Conservation (phyloP, 2,888 invertebrate species). For the Liodrosophila aerea region DNA sequence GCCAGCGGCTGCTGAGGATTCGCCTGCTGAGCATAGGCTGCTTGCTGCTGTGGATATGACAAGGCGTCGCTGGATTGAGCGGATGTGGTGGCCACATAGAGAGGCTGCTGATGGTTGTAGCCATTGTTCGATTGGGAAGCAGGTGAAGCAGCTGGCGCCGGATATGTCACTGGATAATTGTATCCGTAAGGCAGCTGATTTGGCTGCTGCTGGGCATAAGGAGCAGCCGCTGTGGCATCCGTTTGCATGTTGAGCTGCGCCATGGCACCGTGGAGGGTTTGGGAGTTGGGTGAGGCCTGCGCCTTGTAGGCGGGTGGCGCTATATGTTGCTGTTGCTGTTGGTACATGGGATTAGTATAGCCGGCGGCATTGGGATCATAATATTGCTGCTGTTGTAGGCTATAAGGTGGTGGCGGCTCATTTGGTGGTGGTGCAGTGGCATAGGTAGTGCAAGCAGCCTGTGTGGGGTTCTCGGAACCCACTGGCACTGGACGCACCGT, state of each 20-base stretch:
- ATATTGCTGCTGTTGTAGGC: slow-evolving; percentile 76
- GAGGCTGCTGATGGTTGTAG: slow-evolving; percentile 54
- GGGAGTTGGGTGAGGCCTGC: slow-evolving; percentile 76
- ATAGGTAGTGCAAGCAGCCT: slow-evolving; percentile 75
- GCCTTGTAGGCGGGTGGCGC: slow-evolving; percentile 80
- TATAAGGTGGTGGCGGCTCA: slow-evolving; percentile 81
- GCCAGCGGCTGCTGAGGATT: slow-evolving; percentile 16
- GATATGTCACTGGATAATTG: slow-evolving; percentile 31
- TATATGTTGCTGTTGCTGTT: slow-evolving; percentile 77
- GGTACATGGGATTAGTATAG: slow-evolving; percentile 81
- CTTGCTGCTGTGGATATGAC: slow-evolving; percentile 18
- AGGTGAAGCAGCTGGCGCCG: slow-evolving; percentile 21
- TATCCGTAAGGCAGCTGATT: slow-evolving; percentile 42
- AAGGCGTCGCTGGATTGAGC: slow-evolving; percentile 11
- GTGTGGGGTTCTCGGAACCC: slow-evolving; percentile 85
- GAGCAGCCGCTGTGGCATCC: slow-evolving; percentile 20
- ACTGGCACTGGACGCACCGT: slow-evolving; percentile 88
- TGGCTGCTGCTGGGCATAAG: slow-evolving; percentile 28
- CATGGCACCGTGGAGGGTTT: slow-evolving; percentile 66
- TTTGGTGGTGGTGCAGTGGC: slow-evolving; percentile 74
- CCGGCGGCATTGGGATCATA: slow-evolving; percentile 76
- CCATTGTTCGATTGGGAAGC: slow-evolving; percentile 23
- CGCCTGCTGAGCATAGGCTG: slow-evolving; percentile 16
- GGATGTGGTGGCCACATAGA: slow-evolving; percentile 72
- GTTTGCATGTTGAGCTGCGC: slow-evolving; percentile 60